Conservation (phyloP, 23 tunicate species). For the Corella eumyota region DNA sequence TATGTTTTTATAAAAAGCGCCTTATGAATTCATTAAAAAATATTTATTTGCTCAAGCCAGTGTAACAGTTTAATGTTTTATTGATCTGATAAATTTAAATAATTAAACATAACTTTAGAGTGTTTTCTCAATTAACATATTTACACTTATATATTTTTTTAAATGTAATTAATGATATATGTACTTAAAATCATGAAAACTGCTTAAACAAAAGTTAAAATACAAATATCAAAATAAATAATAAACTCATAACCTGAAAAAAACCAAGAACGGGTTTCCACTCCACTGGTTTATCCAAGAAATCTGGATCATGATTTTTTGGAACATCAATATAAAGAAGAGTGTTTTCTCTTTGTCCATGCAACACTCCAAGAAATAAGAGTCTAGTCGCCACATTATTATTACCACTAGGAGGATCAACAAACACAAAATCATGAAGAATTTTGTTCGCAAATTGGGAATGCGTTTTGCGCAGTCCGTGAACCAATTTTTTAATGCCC, state of each 20-base stretch:
- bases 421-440: conserved; percentile 64
- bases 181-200: too few relatives aligned
- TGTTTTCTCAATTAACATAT: too few relatives aligned
- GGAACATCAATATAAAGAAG: conserved; percentile 63
- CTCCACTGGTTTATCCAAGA: conserved; percentile 48
- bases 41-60: too few relatives aligned
- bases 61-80: too few relatives aligned
- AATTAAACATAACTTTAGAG: too few relatives aligned
- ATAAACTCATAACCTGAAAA: conserved; percentile 72
- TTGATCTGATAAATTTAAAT: too few relatives aligned
- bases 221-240: too few relatives aligned
- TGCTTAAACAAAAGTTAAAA: too few relatives aligned
- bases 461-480: conserved; percentile 44
- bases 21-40: too few relatives aligned
- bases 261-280: conserved; percentile 58
- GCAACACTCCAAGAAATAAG: conserved; percentile 55
- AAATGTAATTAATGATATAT: too few relatives aligned
- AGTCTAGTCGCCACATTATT: conserved; percentile 22
- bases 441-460: conserved; percentile 69
- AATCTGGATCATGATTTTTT: conserved; percentile 8
- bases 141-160: too few relatives aligned
- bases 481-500: conserved; percentile 29
- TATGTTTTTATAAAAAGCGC: too few relatives aligned
- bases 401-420: conserved; percentile 1
- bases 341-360: conserved; percentile 57